Evolutionary conservation across 1,140 invertebrate genomes (phyloP).

Genomic region (Cephus cinctus): DNA sequence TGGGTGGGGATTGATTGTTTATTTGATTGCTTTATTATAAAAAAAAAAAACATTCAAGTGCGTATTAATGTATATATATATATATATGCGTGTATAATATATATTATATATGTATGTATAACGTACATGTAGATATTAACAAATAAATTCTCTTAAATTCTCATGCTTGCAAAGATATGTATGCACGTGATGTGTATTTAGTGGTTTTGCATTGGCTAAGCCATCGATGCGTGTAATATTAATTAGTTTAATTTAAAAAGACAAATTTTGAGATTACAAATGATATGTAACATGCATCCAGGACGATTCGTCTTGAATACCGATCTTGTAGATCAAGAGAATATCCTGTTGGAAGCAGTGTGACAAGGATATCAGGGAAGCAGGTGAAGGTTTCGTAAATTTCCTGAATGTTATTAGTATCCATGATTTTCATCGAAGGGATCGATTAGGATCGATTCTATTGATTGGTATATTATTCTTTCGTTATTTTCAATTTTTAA

Average conservation of each 20-base stretch:
- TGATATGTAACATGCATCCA: slow-evolving; percentile 36
- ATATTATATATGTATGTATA: slow-evolving; percentile 33
- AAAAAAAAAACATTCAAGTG: slow-evolving; percentile 38
- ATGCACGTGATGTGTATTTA: slow-evolving; percentile 29
- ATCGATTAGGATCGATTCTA: no score
- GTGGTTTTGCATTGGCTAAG: slow-evolving; percentile 19
- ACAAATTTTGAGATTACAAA: slow-evolving; percentile 32
- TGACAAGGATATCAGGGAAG: no score
- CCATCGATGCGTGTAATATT: slow-evolving; percentile 22
- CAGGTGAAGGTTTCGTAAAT: no score
- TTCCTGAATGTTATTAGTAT: no score
- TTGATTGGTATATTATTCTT: no score
- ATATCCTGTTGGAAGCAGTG: no score
- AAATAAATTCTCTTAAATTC: slow-evolving; percentile 39
- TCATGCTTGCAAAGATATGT: slow-evolving; percentile 43
- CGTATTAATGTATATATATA: slow-evolving; percentile 34
- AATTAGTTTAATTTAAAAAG: slow-evolving; percentile 32
- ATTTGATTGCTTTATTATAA: slow-evolving; percentile 23
- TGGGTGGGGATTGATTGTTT: slow-evolving; percentile 7
- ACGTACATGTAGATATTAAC: slow-evolving; percentile 35
- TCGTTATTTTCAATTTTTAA: no score
- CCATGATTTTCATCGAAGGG: no score
- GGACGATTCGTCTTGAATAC: no score
- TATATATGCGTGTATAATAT: slow-evolving; percentile 38
- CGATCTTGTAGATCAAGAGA: no score